Evolutionary conservation across 2,888 invertebrate genomes (phyloP), one percentile per base, ranked within the genome.

Genomic region (Pecten maximus): DNA sequence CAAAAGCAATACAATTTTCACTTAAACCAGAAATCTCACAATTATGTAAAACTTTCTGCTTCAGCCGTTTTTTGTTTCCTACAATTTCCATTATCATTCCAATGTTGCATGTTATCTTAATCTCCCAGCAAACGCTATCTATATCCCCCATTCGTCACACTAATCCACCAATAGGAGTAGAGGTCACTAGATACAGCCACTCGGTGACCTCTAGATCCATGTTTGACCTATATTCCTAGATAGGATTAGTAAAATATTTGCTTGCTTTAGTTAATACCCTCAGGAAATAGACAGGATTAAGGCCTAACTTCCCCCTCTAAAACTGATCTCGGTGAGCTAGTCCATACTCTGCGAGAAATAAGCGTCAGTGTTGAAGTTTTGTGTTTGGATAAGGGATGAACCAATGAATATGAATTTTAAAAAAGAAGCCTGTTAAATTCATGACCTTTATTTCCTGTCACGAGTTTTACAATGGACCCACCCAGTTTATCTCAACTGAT

Each of bases 201-300:
- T 74, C 8, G 0, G 74, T 74, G 74, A 74, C 74, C 74, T 74
- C 28, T 74, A 74, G 16, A 74, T 28, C 74, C 74, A 74, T 74
- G 35, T 74, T 35, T 74, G 74, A 74, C 74, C 74, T 74, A 74
- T 74, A 74, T 74, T 74, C 74, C 35, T 28, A 23, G 74, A 74
- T 35, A 28, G 35, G 74, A 74, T 74, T 74, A 74, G 74, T 12
- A 15, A 35, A 74, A 74, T 74, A 74, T 74, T 74, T 74, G 74
- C 74, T 28, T 10, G 74, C 74, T 74, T 74, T 28, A 74, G 28
- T 74, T 74, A 74, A 74, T 74, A 28, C 74, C 74, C 74, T 74
- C 6, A 74, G 74, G 74, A 74, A 74, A 74, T 74, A 74, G 74
- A 74, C 28, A 74, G 74, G 74, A 74, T 74, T 74, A 74, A 35